Base-by-base conservation (phyloP, 2,113 vertebrate genomes). In the Scomber scombrus region DNA sequence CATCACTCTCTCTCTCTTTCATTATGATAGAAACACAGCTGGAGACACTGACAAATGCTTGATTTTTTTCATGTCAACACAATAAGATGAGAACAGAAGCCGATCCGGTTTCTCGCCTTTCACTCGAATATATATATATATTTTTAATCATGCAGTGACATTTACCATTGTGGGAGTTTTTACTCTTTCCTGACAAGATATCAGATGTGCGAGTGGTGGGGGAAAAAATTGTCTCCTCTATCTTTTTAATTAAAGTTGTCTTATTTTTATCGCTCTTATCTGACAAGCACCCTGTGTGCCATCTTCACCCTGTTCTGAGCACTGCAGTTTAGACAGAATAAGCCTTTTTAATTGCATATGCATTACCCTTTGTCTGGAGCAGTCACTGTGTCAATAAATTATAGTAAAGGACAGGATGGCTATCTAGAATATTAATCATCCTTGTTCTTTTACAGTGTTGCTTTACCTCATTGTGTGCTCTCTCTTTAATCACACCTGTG, bases 211-310 rank as follows among this genome's bases (percentile, higher is more conserved):
- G 71, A 76, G 51, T 55, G 63, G 21, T 62, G 40, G 9, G 4
- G 34, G 34, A 16, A 52, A 56, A 70, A 56, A 31, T n/a, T n/a
- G 47, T 57, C 50, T 73, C 29, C 9, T 62, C 45, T 79, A 81
- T 91, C 60, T 89, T 86, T 92, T 90, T 89, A 89, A 91, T 93
- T 92, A 84, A 90, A 88, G 51, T 82, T 75, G 71, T 79, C 81
- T 84, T 82, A 81, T 90, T 84, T 84, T 76, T 78, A 84, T 93
- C 61, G 63, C 75, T 81, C 81, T 87, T 85, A 92, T 90, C 90
- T 65, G 81, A 81, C 9, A 54, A 74, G 64, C 71, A 77, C 64
- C 65, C 61, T 3, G 49, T 69, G 49, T 16, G 60, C 71, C 29
- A 23, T 49, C 62, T 21, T 71, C 60, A 52, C 46, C 81, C 54